Conservation (phyloP, 2,888 invertebrate species). For the Drosophila lutescens region DNA sequence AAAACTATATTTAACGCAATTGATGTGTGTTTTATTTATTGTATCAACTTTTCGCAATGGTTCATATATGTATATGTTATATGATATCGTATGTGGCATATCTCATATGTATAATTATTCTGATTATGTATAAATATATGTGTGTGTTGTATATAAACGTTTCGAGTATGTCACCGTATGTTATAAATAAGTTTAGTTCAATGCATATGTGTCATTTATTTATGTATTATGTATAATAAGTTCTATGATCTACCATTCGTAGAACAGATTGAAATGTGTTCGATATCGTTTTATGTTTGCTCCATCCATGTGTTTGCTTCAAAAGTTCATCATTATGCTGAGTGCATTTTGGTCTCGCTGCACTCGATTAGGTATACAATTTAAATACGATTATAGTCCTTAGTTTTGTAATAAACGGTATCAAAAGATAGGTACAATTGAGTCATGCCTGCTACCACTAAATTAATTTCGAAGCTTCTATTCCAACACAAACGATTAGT, state of each 20-base stretch:
- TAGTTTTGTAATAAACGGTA: slow-evolving; percentile 81
- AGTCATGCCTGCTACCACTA: slow-evolving; percentile 77
- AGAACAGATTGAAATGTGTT: slow-evolving; percentile 56
- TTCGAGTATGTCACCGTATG: slow-evolving; percentile 55
- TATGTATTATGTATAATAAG: slow-evolving; percentile 45
- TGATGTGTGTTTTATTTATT: slow-evolving; percentile 64
- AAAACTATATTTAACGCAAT: slow-evolving; percentile 50
- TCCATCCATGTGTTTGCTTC: slow-evolving; percentile 9
- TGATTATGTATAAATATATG: slow-evolving; percentile 73
- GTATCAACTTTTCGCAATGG: slow-evolving; percentile 75
- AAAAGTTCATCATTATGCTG: slow-evolving; percentile 36
- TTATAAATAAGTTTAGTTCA: slow-evolving; percentile 41
- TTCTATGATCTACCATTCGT: slow-evolving; percentile 48
- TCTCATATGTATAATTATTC: slow-evolving; percentile 68
- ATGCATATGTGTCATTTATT: slow-evolving; percentile 44
- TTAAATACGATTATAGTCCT: slow-evolving; percentile 78
- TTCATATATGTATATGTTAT: slow-evolving; percentile 66
- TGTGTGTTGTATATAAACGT: slow-evolving; percentile 65
- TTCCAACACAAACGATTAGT: slow-evolving; percentile 43
- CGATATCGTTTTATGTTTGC: slow-evolving; percentile 41
- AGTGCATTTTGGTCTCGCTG: slow-evolving; percentile 65
- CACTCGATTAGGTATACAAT: slow-evolving; percentile 54
- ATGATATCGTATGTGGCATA: slow-evolving; percentile 56
- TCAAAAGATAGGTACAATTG: slow-evolving; percentile 81
- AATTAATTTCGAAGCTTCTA: slow-evolving; percentile 52